Conservation (phyloP, 2,888 invertebrate genomes). For the Fissipunctia ypsillon region DNA sequence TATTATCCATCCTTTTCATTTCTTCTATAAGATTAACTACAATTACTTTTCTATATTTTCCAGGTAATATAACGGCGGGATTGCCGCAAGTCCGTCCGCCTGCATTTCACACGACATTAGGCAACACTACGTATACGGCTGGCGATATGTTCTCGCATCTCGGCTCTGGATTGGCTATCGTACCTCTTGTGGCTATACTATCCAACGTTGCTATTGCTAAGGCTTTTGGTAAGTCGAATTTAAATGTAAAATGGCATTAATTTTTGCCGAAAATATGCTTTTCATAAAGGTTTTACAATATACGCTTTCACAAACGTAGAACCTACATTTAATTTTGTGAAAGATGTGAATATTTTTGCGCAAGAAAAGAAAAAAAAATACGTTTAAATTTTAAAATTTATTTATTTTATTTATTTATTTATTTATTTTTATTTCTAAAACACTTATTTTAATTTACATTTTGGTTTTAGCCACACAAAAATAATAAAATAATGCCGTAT, state of each 20-base stretch:
- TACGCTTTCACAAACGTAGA: background rate
- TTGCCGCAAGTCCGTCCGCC: conserved; percentile 90
- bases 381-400: too few species aligned
- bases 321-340: background rate
- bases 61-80: conserved; percentile 91
- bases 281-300: background rate
- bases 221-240: conserved; percentile 92
- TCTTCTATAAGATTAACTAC: background rate
- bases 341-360: background rate
- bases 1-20: background rate
- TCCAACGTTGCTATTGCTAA: conserved; percentile 96
- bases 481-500: background rate
- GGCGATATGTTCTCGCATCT: conserved; percentile 91
- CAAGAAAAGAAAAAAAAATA: background rate
- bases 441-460: too few species aligned
- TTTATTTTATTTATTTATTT: too few species aligned
- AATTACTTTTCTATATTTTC: conserved; percentile 22
- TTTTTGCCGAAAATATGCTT: background rate
- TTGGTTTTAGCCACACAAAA: too few species aligned
- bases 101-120: conserved; percentile 85
- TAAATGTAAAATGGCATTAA: background rate
- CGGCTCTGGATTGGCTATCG: conserved; percentile 92
- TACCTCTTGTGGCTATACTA: conserved; percentile 94
- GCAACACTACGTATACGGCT: conserved; percentile 88
- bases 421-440: too few species aligned